Evolutionary conservation across 2,888 invertebrate genomes (phyloP), one percentile per base, ranked within the genome.

Genomic region (Stenoptilia bipunctidactyla): DNA sequence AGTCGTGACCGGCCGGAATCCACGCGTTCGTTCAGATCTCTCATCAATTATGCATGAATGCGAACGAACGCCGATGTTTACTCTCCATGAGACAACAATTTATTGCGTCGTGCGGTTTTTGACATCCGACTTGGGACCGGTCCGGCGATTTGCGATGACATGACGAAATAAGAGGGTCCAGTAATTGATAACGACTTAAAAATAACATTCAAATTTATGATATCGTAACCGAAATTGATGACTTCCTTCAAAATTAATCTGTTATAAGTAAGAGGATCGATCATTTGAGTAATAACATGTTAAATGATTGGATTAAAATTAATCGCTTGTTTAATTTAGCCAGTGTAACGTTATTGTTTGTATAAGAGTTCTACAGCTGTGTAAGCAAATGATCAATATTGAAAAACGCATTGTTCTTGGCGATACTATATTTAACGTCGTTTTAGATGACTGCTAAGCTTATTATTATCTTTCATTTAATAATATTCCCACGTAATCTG

Each of bases 21-120:
- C 71, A 74, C 68, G 70, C 72, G 70, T 62, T 72, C 67, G 70
- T 63, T 70, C 52, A 65, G 60, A 68, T 71, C 75, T 73, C 76
- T 75, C 80, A 82, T 82, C 79, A 80, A 76, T 82, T 79, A 82
- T 82, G 79, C 76, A 80, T 79, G 80, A 82, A 80, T 79, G 80
- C 75, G 75, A 66, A 66, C 64, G 66, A 79, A 70, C 72, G 72
- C 61, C 75, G 67, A 74, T 80, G 80, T 80, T 80, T 77, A 75
- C 79, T 75, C 72, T 76, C 72, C 71, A 69, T 63, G 72, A 73
- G 75, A 79, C 75, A 71, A 73, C 72, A 71, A 82, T 82, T 82
- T 80, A 79, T 79, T 74, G 69, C 74, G 66, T 70, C 74, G 75
- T 80, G 79, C 71, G 71, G 73, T 75, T 82, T 79, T 72, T 79